Percentiles rank a stretch among this genome's conserved stretches.
These are phyloP conservation scores for Schizopygopsis pylzovi DNA, from an alignment of 2,797 vertebrate species.

Conservation along the genomic window DNA sequence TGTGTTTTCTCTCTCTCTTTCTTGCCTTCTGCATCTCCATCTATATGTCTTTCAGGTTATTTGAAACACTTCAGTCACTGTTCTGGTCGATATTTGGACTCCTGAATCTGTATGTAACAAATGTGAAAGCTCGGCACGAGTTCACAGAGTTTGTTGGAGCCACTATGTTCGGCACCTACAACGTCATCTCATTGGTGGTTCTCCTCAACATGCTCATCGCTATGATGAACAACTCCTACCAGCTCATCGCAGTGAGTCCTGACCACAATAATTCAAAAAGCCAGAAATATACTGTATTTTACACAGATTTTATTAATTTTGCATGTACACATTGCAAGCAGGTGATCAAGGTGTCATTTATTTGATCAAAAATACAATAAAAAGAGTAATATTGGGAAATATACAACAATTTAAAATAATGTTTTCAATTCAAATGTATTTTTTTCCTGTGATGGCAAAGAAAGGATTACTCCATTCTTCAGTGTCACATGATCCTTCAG, in stretches of 20 bases:
- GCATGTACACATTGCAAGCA: background rate
- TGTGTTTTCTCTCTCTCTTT: background rate
- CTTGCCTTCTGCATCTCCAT: background rate
- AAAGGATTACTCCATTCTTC: background rate
- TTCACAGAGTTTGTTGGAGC: constrained; percentile 96
- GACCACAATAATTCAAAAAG: background rate
- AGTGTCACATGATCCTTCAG: background rate
- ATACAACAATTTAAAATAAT: background rate
- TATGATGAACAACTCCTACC: constrained; percentile 99
- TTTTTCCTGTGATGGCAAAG: background rate
- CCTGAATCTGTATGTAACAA: constrained; percentile 93
- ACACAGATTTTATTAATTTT: background rate
- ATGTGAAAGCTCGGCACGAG: constrained; percentile 93
- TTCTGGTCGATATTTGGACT: constrained; percentile 97
- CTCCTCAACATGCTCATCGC: constrained; percentile 98
- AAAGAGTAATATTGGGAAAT: background rate
- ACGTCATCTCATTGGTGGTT: constrained; percentile 94
- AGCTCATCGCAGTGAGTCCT: constrained; percentile 92
- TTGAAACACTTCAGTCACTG: constrained; percentile 95
- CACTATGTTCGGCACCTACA: constrained; percentile 97
- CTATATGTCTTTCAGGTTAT: constrained; percentile 79
- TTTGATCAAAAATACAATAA: background rate
- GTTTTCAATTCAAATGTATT: background rate
- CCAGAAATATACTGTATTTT: background rate
- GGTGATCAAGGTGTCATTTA: background rate